Evolutionary conservation across 2,888 invertebrate species (phyloP).

Genomic region (Synergus laeviventris): DNA sequence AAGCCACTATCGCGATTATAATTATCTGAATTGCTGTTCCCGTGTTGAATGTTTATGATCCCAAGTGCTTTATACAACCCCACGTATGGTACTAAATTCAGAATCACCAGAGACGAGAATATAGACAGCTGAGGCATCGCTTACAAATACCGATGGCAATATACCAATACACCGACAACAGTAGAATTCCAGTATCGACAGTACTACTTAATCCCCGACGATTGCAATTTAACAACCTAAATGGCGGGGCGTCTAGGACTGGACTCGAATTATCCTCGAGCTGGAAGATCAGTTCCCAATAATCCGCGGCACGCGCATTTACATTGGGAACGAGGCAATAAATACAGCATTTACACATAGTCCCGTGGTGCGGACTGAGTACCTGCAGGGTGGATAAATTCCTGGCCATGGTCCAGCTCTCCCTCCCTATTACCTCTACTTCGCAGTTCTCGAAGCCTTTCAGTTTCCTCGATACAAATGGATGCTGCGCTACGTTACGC

Average conservation of each 20-base stretch:
- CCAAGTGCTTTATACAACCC: background rate
- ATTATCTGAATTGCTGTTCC: background rate
- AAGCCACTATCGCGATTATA: background rate
- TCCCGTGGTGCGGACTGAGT: conserved; percentile 45
- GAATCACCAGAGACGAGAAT: background rate
- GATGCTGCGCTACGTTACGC: conserved; percentile 53
- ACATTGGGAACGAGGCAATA: conserved; percentile 67
- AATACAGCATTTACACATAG: conserved; percentile 66
- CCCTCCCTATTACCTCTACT: conserved; percentile 25
- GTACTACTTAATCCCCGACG: conserved; percentile 31
- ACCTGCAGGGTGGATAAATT: conserved; percentile 67
- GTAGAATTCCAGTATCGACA: conserved; percentile 11
- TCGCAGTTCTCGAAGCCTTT: conserved; percentile 60
- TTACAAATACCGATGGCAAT: conserved; percentile 8
- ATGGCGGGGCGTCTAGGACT: conserved; percentile 32
- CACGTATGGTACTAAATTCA: background rate
- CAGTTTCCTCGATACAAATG: conserved; percentile 64
- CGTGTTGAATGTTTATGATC: background rate
- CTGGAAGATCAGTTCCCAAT: conserved; percentile 66
- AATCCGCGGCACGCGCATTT: conserved; percentile 69
- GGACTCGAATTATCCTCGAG: conserved; percentile 59
- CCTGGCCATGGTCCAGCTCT: conserved; percentile 69
- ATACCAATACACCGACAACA: background rate
- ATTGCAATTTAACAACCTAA: background rate
- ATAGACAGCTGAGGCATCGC: background rate